Evolutionary conservation across 2,888 invertebrate species (phyloP).

Genomic region (Microplitis deprimator): DNA sequence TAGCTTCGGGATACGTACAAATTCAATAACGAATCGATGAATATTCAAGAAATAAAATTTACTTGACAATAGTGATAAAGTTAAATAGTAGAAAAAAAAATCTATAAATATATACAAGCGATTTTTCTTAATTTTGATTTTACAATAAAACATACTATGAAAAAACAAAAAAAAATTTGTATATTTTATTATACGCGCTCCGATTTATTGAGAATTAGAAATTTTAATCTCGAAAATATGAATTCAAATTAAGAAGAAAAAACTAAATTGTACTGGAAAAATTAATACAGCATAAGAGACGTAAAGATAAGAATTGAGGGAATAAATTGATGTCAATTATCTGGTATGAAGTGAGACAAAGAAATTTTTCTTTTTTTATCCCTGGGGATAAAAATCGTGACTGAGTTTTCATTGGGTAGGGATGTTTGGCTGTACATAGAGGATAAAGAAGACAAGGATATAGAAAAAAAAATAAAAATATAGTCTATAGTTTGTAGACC

Average conservation of each 20-base stretch:
- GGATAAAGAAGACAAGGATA: constrained; percentile 15
- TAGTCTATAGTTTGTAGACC: constrained; percentile 27
- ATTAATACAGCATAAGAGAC: no score
- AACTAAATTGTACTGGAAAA: no score
- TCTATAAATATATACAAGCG: not conserved
- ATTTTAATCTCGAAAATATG: no score
- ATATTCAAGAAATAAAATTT: constrained; percentile 40
- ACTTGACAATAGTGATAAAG: constrained; percentile 28
- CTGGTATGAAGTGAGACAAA: not conserved
- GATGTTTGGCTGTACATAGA: not conserved
- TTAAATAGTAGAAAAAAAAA: not conserved
- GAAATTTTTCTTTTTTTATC: not conserved
- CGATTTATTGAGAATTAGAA: no score
- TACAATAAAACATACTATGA: no score
- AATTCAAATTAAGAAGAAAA: no score
- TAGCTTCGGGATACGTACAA: constrained; percentile 21
- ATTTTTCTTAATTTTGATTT: no score
- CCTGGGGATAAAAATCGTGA: constrained; percentile 10
- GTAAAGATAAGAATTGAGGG: not conserved
- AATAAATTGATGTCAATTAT: not conserved
- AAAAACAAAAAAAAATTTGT: no score
- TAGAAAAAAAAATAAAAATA: constrained; percentile 11
- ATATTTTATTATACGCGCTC: no score
- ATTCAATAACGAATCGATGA: constrained; percentile 39
- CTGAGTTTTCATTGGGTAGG: constrained; percentile 1